Conservation (phyloP, 2,888 invertebrate genomes). For the Tetanocera ferruginea region DNA sequence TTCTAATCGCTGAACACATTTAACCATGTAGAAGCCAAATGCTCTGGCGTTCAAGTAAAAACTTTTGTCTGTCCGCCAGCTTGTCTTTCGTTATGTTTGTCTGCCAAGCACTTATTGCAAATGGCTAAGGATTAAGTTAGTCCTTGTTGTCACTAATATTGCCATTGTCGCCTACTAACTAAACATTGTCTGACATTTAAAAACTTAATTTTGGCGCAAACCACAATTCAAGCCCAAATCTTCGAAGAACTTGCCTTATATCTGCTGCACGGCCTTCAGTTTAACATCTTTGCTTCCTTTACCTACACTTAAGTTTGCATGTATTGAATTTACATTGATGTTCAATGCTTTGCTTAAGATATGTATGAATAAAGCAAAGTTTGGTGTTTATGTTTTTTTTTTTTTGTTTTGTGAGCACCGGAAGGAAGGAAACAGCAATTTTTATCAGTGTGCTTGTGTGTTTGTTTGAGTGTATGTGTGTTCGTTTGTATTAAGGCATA, state of each 20-base stretch:
- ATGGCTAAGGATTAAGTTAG: constrained; percentile 17
- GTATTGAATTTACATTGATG: not conserved
- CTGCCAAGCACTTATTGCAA: not conserved
- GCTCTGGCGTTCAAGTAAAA: no score
- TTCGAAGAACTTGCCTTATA: not conserved
- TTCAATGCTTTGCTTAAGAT: not conserved
- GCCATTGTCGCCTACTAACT: not conserved
- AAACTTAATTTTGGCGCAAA: not conserved
- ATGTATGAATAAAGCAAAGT: constrained; percentile 2
- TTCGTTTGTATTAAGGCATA: not conserved
- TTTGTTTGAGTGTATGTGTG: not conserved
- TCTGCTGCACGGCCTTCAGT: not conserved
- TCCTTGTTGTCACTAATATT: constrained; percentile 10
- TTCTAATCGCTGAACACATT: no score
- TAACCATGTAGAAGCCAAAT: no score
- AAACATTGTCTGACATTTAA: not conserved
- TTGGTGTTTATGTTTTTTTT: not conserved
- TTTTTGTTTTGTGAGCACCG: not conserved
- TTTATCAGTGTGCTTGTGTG: constrained; percentile 2
- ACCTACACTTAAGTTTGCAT: not conserved
- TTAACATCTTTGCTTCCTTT: no score
- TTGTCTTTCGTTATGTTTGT: not conserved
- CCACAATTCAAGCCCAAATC: no score
- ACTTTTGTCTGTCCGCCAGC: not conserved
- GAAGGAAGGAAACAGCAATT: not conserved